Evolutionary conservation across 2,797 vertebrate genomes (phyloP).

Genomic region (Decapterus maruadsi): DNA sequence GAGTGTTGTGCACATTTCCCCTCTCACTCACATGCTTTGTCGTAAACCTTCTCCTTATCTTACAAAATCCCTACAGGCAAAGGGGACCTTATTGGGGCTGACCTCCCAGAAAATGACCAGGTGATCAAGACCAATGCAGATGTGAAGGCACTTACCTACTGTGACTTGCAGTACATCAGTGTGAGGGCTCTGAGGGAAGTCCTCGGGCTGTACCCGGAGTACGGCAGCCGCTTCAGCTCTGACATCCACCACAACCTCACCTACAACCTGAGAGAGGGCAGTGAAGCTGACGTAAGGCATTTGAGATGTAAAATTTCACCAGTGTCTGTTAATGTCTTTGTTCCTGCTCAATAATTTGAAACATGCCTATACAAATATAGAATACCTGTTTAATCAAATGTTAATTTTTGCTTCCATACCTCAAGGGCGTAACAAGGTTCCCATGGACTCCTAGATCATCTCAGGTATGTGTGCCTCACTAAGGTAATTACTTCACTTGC

Average conservation of each 20-base stretch:
- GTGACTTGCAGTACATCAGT: conserved; percentile 94
- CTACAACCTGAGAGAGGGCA: conserved; percentile 94
- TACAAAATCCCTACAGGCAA: conserved; percentile 86
- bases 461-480: conserved; percentile 79
- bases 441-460: conserved; percentile 85
- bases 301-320: background rate
- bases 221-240: conserved; percentile 89
- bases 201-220: conserved; percentile 94
- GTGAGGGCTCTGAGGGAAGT: conserved; percentile 92
- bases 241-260: conserved; percentile 95
- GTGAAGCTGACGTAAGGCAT: conserved; percentile 86
- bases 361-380: background rate
- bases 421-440: conserved; percentile 87
- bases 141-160: conserved; percentile 96
- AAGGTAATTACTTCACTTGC: conserved; percentile 17
- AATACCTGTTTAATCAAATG: conserved; percentile 14
- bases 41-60: background rate
- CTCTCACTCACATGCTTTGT: background rate
- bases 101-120: conserved; percentile 88
- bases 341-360: background rate
- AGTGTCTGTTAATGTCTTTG: background rate
- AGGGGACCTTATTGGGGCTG: conserved; percentile 95
- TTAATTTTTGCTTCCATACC: conserved; percentile 49
- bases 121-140: conserved; percentile 97
- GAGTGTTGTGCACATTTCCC: conserved; percentile 66